Evolutionary conservation across 2,797 vertebrate genomes (phyloP).

Genomic region (Ciconia nigra): DNA sequence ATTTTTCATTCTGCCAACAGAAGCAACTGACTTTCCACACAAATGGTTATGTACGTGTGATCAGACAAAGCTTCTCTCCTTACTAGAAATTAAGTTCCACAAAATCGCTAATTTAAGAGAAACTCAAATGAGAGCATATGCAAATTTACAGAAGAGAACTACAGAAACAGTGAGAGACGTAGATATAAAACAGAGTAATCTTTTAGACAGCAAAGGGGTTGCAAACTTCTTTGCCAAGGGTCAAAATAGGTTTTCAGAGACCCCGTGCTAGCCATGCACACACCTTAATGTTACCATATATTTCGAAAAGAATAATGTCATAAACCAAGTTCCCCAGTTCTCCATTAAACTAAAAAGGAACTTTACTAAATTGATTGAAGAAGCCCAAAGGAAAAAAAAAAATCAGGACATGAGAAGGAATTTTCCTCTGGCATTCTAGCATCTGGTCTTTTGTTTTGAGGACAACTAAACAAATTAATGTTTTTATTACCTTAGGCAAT

Average conservation of each 20-base stretch:
- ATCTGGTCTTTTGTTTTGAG: neutral
- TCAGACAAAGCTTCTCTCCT: neutral
- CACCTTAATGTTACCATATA: neutral
- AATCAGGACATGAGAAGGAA: neutral
- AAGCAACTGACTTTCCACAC: neutral
- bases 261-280: neutral
- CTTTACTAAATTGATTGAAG: neutral
- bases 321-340: neutral
- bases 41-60: neutral
- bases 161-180: neutral
- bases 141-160: neutral
- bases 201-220: neutral
- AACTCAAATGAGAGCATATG: neutral
- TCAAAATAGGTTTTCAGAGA: neutral
- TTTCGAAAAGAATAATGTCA: neutral
- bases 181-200: neutral
- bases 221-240: neutral
- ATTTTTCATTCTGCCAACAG: neutral
- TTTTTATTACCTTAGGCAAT: neutral
- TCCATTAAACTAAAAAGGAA: neutral
- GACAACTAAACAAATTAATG: neutral
- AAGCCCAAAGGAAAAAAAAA: neutral
- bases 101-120: neutral
- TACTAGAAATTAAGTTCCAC: neutral
- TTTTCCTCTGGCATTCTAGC: neutral